phyloP scores from a whole-genome alignment of 2,888 invertebrate genomes.

The Drosophila emarginata region DNA sequence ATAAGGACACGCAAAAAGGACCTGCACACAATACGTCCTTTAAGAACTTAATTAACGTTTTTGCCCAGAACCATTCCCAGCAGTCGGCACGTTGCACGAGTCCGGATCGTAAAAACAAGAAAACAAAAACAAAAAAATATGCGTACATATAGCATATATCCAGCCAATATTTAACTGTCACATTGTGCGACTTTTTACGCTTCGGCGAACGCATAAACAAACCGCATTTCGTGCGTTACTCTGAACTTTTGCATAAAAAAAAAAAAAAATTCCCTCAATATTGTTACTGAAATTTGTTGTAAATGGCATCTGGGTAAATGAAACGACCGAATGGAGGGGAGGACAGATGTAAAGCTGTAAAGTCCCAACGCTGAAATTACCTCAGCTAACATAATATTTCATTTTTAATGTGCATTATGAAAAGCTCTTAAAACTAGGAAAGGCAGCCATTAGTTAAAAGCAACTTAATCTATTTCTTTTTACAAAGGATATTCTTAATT shows the following conservation, averaged over 20 bases:
- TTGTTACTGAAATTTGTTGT: slow-evolving; percentile 60
- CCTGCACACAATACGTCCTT: slow-evolving; percentile 56
- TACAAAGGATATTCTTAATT: too few species aligned
- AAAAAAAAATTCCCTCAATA: slow-evolving; percentile 52
- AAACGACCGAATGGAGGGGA: background rate
- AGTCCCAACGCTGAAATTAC: slow-evolving; percentile 40
- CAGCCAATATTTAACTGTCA: slow-evolving; percentile 71
- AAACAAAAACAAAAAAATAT: slow-evolving; percentile 12
- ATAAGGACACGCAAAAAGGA: slow-evolving; percentile 8
- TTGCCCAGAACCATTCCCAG: slow-evolving; percentile 21
- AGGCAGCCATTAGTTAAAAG: background rate
- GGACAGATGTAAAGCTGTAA: background rate
- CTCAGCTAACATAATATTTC: slow-evolving; percentile 40
- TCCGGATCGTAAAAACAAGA: slow-evolving; percentile 8
- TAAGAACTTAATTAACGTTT: slow-evolving; percentile 76
- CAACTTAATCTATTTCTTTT: background rate
- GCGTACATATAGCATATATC: slow-evolving; percentile 35
- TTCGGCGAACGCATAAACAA: slow-evolving; percentile 71
- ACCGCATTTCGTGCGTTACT: slow-evolving; percentile 41
- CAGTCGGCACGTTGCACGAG: slow-evolving; percentile 8
- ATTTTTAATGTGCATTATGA: slow-evolving; percentile 21
- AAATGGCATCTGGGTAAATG: slow-evolving; percentile 20
- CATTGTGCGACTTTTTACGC: slow-evolving; percentile 67
- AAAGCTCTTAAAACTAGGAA: background rate
- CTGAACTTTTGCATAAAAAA: slow-evolving; percentile 26